phyloP scores from a whole-genome alignment of 2,797 vertebrate species.

The Microctenopoma stevenorrisi region DNA sequence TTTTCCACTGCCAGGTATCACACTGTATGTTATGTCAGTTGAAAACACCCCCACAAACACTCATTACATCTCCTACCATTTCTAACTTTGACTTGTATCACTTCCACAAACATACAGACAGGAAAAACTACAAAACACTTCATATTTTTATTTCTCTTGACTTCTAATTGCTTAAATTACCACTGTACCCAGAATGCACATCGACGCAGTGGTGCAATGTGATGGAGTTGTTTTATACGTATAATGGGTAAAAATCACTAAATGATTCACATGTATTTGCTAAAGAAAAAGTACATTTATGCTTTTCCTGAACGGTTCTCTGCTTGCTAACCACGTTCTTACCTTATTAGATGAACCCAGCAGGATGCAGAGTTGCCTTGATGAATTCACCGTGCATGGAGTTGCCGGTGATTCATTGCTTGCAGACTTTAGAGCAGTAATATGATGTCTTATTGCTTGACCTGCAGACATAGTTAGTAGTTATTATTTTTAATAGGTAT shows the following conservation, averaged over 20 bases:
- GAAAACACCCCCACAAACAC: neutral
- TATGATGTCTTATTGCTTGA: neutral
- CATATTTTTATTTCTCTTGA: neutral
- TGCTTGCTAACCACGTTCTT: neutral
- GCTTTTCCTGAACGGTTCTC: neutral
- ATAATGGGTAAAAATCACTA: neutral
- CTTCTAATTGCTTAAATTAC: neutral
- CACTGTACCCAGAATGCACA: neutral
- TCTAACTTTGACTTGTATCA: neutral
- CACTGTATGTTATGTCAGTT: neutral
- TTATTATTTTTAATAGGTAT: slow-evolving; percentile 5
- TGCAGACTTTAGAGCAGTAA: slow-evolving; percentile 1
- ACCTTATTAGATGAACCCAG: slow-evolving; percentile 19
- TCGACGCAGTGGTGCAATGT: neutral
- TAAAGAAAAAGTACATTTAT: neutral
- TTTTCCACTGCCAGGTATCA: neutral
- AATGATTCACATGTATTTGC: neutral
- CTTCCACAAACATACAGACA: neutral
- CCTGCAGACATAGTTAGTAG: slow-evolving; percentile 15
- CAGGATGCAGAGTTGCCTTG: slow-evolving; percentile 8
- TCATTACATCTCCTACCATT: neutral
- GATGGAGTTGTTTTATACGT: neutral
- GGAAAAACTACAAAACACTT: neutral
- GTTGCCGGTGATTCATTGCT: slow-evolving; percentile 3
- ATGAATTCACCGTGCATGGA: neutral